Evolutionary conservation across 2,113 vertebrate species (phyloP), one percentile per base, ranked within the genome.

Genomic region (Carlito syrichta): DNA sequence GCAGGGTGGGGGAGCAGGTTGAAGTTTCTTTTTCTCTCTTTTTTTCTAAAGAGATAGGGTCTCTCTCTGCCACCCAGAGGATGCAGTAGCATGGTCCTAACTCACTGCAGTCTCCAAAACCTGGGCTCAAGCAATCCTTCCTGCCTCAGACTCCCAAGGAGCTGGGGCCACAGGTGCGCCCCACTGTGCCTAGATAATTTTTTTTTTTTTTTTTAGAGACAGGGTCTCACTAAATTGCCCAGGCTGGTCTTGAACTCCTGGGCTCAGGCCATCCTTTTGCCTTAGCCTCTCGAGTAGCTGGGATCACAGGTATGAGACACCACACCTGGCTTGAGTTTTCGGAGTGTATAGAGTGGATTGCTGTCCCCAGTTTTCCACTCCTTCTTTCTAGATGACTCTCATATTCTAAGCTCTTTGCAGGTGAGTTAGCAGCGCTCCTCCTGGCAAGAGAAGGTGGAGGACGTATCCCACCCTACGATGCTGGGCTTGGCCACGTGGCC

Each of bases 321-420:
- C 32, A 66, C 16, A 66, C 16, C 63, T 66, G 63, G 6, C 63
- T 66, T 66, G 63, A 54, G 23, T 32, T 35, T 38, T 27, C 7
- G 4, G 7, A 2, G 0, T 40, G 2, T 2, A 0, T 0, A 14
- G 38, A n/a, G 25, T 2, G 22, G 22, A 56, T 9, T 0, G 32
- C 7, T 3, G 22, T 23, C 7, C 38, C 60, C 48, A 1, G 14
- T 38, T 63, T 79, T 45, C 63, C 50, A 54, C 10, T 32, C 38
- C 38, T 22, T 11, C 14, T 6, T 17, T 19, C 23, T 22, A 54
- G 38, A 6, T 74, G 84, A 48, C n/a, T 19, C 32, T 5, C 5
- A 38, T 1, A 19, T 8, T 50, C 58, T 40, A 40, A n/a, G 20
- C 48, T 78, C 40, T 5, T 63, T 22, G 38, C 30, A 0, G 38